phyloP scores from a whole-genome alignment of 1,140 invertebrate genomes.

The Venturia canescens region DNA sequence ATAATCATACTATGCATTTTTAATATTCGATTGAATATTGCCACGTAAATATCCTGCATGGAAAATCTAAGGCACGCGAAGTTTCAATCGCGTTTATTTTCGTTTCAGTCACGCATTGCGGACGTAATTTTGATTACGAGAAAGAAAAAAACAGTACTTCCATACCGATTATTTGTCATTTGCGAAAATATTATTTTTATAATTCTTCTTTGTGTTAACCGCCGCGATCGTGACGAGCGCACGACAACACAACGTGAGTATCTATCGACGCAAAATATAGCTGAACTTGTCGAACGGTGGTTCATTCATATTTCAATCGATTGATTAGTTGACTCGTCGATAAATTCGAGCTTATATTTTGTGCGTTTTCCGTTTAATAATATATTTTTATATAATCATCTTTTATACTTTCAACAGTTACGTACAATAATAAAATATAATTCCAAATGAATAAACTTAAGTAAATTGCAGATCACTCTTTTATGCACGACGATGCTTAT shows the following conservation, averaged over 20 bases:
- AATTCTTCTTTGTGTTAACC: too few relatives aligned
- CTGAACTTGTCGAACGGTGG: too few relatives aligned
- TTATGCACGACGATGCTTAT: slow-evolving; percentile 30
- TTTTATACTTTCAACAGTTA: slow-evolving; percentile 45
- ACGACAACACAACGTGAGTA: slow-evolving; percentile 1
- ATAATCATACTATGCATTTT: slow-evolving; percentile 42
- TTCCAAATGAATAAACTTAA: slow-evolving; percentile 63
- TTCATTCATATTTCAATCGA: too few relatives aligned
- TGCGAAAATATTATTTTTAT: too few relatives aligned
- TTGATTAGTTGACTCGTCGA: background rate
- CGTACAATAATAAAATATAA: slow-evolving; percentile 53
- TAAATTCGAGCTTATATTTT: slow-evolving; percentile 26
- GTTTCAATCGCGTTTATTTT: too few relatives aligned
- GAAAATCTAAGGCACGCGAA: too few relatives aligned
- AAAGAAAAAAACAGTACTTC: too few relatives aligned
- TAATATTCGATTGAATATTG: background rate
- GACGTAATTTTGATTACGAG: too few relatives aligned
- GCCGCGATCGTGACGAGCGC: too few relatives aligned
- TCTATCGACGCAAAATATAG: background rate
- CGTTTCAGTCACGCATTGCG: too few relatives aligned
- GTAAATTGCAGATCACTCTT: slow-evolving; percentile 72
- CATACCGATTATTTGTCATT: too few relatives aligned
- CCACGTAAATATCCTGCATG: too few relatives aligned
- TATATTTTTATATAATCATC: slow-evolving; percentile 45
- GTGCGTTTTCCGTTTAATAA: slow-evolving; percentile 13